phyloP scores from a whole-genome alignment of 1,140 invertebrate species.

The Pentalonia nigronervosa region DNA sequence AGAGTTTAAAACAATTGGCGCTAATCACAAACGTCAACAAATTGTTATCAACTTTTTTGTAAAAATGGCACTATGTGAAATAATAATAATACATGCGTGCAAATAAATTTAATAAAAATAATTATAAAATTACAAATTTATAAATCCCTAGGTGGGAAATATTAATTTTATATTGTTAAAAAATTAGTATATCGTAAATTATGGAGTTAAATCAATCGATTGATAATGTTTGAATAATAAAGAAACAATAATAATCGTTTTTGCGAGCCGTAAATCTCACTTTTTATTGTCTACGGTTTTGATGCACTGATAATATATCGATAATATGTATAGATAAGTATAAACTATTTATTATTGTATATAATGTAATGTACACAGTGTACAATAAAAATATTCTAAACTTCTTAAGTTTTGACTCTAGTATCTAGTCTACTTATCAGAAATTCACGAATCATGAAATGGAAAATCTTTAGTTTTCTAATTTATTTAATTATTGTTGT shows the following conservation, averaged over 20 bases:
- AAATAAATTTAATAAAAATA: too few relatives aligned
- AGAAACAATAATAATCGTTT: neutral
- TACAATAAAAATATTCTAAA: neutral
- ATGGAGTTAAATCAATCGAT: neutral
- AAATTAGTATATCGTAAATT: too few relatives aligned
- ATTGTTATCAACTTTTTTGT: conserved; percentile 23
- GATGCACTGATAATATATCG: neutral
- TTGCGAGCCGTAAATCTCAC: neutral
- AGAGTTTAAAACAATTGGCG: conserved; percentile 25
- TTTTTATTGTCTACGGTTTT: neutral
- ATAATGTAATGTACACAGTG: neutral
- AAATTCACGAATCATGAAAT: neutral
- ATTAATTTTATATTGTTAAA: too few relatives aligned
- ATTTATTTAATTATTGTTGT: neutral
- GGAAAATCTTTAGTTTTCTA: neutral
- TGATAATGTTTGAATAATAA: neutral
- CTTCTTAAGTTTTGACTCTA: neutral
- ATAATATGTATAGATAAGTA: neutral
- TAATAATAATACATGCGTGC: too few relatives aligned
- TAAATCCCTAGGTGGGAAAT: too few relatives aligned
- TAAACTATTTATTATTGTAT: neutral
- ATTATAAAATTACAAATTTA: too few relatives aligned
- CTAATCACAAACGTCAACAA: conserved; percentile 52
- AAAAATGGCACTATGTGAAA: neutral
- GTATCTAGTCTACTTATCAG: neutral